Conservation (phyloP, 30 jellyfish, hydroid and myxozoan species). For the Nemopilema nomurai region DNA sequence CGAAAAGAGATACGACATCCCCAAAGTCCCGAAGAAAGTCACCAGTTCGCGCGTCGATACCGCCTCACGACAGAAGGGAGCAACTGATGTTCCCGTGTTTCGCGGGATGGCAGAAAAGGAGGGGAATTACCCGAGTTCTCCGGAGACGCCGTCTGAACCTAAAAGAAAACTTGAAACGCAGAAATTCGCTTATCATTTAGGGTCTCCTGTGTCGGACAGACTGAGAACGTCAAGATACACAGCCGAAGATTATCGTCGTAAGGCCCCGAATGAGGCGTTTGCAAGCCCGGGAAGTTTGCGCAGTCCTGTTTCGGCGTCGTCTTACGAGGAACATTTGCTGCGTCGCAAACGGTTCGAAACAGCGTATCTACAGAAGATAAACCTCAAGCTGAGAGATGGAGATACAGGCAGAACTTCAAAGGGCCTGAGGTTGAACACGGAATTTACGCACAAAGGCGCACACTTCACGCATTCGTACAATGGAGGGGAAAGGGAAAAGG, state of each 20-base stretch:
- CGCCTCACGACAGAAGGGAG: neutral
- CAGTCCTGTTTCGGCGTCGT: conserved; percentile 85
- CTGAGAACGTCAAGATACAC: conserved; percentile 28
- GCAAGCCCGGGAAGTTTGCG: conserved; percentile 71
- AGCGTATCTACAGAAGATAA: conserved; percentile 46
- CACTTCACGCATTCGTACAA: conserved; percentile 27
- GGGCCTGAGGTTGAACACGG: neutral
- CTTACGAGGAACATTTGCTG: conserved; percentile 88
- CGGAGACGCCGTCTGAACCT: conserved; percentile 4
- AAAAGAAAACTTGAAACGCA: conserved; percentile 26
- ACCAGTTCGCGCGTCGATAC: conserved; percentile 7
- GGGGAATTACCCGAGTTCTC: neutral
- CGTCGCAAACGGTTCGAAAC: conserved; percentile 72
- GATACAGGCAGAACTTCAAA: neutral
- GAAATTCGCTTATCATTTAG: conserved; percentile 3
- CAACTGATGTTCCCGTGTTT: neutral
- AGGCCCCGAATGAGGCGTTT: conserved; percentile 62
- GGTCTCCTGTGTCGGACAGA: conserved; percentile 46
- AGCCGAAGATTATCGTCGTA: conserved; percentile 31
- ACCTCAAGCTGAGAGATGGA: conserved; percentile 20
- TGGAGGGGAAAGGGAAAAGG: conserved; percentile 21
- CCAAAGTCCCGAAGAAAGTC: neutral
- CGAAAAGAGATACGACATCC: neutral
- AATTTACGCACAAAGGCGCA: neutral
- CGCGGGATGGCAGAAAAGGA: neutral